Conservation (phyloP, 1,140 invertebrate species). For the Elysia chlorotica region DNA sequence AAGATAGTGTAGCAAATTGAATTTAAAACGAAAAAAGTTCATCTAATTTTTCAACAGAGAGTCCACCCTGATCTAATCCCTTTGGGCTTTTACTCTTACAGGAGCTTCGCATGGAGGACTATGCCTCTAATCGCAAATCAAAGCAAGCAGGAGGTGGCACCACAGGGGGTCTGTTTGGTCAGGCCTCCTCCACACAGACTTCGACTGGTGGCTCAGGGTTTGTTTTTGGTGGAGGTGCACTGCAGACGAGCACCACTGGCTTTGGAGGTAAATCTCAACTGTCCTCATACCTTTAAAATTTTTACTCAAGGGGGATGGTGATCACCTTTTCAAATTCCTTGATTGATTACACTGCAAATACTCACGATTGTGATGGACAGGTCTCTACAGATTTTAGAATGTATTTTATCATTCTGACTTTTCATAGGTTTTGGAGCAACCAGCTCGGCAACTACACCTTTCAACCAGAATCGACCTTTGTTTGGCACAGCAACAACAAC, state of each 20-base stretch:
- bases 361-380: too few relatives aligned
- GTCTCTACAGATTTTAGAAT: too few relatives aligned
- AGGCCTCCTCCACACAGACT: conserved; percentile 28
- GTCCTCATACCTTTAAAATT: too few relatives aligned
- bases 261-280: conserved; percentile 22
- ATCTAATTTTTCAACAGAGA: too few relatives aligned
- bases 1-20: too few relatives aligned
- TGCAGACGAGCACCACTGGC: conserved; percentile 6
- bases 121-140: conserved; percentile 85
- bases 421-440: conserved; percentile 43
- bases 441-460: conserved; percentile 42
- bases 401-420: too few relatives aligned
- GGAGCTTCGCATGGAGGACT: conserved; percentile 93
- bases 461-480: conserved; percentile 53
- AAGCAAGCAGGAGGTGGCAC: conserved; percentile 37
- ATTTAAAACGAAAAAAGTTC: too few relatives aligned
- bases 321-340: too few relatives aligned
- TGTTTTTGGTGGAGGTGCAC: conserved; percentile 7
- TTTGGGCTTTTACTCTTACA: conserved; percentile 27
- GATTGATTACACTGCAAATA: too few relatives aligned
- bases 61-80: too few relatives aligned
- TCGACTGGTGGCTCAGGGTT: conserved; percentile 28
- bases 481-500: conserved; percentile 47
- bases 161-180: conserved; percentile 37
- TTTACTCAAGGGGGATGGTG: too few relatives aligned